Evolutionary conservation across 1,140 invertebrate genomes (phyloP), one percentile per base, ranked within the genome.

Genomic region (Maconellicoccus hirsutus): DNA sequence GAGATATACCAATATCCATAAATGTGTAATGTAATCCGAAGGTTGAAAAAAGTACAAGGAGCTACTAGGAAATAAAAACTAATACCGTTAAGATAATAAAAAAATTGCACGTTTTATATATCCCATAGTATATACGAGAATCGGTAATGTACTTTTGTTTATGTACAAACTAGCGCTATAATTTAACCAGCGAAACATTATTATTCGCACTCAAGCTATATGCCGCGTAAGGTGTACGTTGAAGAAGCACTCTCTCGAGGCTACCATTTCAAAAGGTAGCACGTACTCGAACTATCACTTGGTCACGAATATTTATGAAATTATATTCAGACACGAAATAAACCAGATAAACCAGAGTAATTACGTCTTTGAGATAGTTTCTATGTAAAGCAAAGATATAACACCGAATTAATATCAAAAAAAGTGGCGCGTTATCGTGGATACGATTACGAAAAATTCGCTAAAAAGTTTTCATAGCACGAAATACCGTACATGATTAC

Each of bases 271-370:
- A 52, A 16, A 12, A 8, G 42, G 42, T 16, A 52, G 42, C 42
- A 52, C 42, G 42, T 52, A 52, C 42, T 6, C n/a, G 42, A 8
- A 52, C 42, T 52, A 52, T 52, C 42, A 52, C 42, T 52, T 52
- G 42, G 42, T 52, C 42, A 52, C 42, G 42, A 52, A 52, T 52
- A 52, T 19, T 52, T 52, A 52, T 19, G 42, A 52, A 52, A 52
- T 52, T 52, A 52, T 52, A 52, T 52, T 52, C 42, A 52, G 42
- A 16, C 42, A 52, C 42, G 42, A 52, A 52, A 52, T 52, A 52
- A 52, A 52, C 42, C 42, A 52, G 42, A 52, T 52, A 52, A 52
- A 52, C 42, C 42, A 52, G 42, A 52, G 42, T 52, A 52, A 52
- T 52, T 52, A 52, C n/a, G n/a, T 52, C 42, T 3, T 52, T 52